Evolutionary conservation across 2,113 vertebrate genomes (phyloP).

Genomic region (Chaenogobius annularis): DNA sequence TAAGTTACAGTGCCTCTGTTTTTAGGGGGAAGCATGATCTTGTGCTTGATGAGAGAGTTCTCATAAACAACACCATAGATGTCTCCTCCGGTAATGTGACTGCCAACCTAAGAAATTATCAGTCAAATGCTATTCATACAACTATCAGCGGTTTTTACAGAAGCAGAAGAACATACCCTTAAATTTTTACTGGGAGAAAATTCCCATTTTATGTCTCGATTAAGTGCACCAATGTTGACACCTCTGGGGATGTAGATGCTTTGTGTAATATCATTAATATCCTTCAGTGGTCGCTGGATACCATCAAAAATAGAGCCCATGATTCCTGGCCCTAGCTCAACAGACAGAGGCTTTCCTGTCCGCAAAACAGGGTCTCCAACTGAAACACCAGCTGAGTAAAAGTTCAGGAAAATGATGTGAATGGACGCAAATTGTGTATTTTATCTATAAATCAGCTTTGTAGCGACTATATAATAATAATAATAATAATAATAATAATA

Average conservation of each 20-base stretch:
- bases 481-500: too few relatives aligned
- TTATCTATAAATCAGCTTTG: neutral
- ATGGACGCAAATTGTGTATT: neutral
- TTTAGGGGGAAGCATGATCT: slow-evolving; percentile 93
- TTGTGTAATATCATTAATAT: slow-evolving; percentile 90
- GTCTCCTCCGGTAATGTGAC: slow-evolving; percentile 96
- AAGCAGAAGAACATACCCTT: slow-evolving; percentile 76
- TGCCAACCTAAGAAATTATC: slow-evolving; percentile 81
- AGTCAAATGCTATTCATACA: neutral
- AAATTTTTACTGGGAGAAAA: slow-evolving; percentile 88
- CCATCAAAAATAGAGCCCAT: slow-evolving; percentile 99
- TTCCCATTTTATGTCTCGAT: slow-evolving; percentile 93
- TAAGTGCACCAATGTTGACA: slow-evolving; percentile 93
- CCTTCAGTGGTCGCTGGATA: slow-evolving; percentile 93
- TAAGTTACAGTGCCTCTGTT: slow-evolving; percentile 96
- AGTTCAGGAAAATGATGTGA: slow-evolving; percentile 80
- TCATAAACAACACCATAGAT: slow-evolving; percentile 91
- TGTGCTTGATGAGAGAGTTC: slow-evolving; percentile 96
- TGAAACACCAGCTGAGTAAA: slow-evolving; percentile 86
- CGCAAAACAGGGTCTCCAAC: slow-evolving; percentile 96
- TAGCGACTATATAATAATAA: neutral
- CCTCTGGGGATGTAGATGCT: slow-evolving; percentile 98
- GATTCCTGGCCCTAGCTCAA: slow-evolving; percentile 94
- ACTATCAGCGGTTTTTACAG: neutral
- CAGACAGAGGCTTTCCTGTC: slow-evolving; percentile 94